These are phyloP conservation scores for Marasmarcha lunaedactyla DNA, from an alignment of 2,888 invertebrate genomes.

Conservation along the genomic window DNA sequence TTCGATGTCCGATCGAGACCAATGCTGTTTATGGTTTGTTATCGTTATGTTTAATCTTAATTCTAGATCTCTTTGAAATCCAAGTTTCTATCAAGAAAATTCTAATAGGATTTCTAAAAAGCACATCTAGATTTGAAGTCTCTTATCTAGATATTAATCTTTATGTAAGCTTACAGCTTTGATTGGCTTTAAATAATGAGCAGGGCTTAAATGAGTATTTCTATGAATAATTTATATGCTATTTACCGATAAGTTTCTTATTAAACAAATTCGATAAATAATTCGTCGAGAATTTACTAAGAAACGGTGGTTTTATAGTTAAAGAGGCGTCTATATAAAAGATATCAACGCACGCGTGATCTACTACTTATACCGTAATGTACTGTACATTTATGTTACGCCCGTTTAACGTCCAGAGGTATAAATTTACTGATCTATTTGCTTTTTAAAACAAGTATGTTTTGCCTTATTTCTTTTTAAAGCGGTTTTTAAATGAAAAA, in stretches of 20 bases:
- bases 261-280: neutral
- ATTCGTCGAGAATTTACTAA: too few relatives aligned
- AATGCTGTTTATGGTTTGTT: neutral
- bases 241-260: neutral
- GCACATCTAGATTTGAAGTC: neutral
- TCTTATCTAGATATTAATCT: constrained; percentile 4
- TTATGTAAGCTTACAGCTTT: too few relatives aligned
- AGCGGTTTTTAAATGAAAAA: too few relatives aligned
- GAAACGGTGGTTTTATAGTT: neutral
- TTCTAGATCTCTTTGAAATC: neutral
- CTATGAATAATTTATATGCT: neutral
- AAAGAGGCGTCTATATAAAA: constrained; percentile 39
- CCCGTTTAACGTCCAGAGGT: neutral
- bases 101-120: constrained; percentile 2
- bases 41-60: neutral
- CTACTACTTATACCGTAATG: constrained; percentile 1
- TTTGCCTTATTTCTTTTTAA: too few relatives aligned
- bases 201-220: neutral
- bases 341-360: constrained; percentile 44
- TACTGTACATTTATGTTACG: neutral
- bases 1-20: neutral
- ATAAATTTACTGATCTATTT: neutral
- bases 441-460: neutral
- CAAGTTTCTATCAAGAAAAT: neutral
- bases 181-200: neutral